Percentiles rank a stretch among this genome's conserved stretches.
phyloP scores from a whole-genome alignment of 2,888 invertebrate genomes.

The Tenthredo distinguenda region DNA sequence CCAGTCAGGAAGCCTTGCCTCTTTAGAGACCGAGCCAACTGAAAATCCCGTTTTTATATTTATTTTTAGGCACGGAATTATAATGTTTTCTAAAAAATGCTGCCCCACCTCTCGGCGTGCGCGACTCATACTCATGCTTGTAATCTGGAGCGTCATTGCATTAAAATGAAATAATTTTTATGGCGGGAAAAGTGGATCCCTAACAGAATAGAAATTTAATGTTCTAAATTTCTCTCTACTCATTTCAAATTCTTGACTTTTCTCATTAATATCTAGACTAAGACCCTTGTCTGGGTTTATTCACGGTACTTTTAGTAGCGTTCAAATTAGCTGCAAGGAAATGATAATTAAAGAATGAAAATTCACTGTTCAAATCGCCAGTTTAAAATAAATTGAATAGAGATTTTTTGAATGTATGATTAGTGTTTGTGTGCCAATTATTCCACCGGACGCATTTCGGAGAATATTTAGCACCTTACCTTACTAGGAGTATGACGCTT shows the following conservation, averaged over 20 bases:
- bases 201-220: neutral
- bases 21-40: slow-evolving; percentile 73
- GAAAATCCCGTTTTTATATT: slow-evolving; percentile 71
- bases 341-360: neutral
- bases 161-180: neutral
- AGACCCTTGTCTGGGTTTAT: no score
- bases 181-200: slow-evolving; percentile 34
- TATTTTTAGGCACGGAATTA: slow-evolving; percentile 77
- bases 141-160: slow-evolving; percentile 66
- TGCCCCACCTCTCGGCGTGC: slow-evolving; percentile 75
- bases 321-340: neutral
- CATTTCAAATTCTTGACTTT: neutral
- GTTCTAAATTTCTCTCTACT: neutral
- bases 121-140: slow-evolving; percentile 68
- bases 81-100: slow-evolving; percentile 68
- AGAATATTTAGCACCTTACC: slow-evolving; percentile 61
- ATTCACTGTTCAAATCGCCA: slow-evolving; percentile 37
- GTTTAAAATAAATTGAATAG: neutral
- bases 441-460: slow-evolving; percentile 72
- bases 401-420: neutral
- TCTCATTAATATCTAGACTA: neutral
- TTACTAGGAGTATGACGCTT: slow-evolving; percentile 63
- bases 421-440: slow-evolving; percentile 58
- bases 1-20: slow-evolving; percentile 54
- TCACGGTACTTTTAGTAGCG: no score